These are phyloP conservation scores for Amphiprion clarkii DNA, from an alignment of 2,797 vertebrate species.

Conservation along the genomic window DNA sequence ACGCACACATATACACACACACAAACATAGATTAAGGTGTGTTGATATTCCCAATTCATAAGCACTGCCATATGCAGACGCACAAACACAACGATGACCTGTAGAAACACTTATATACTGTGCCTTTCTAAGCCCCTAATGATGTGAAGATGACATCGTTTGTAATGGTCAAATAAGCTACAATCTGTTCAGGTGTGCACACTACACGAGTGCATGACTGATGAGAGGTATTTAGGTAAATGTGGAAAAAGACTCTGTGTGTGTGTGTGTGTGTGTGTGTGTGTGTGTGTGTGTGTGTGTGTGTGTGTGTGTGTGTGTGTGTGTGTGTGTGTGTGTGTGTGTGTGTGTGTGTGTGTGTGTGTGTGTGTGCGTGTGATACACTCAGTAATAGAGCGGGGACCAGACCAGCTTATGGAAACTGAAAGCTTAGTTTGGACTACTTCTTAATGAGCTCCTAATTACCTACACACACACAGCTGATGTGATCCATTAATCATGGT, in stretches of 20 bases:
- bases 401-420: slow-evolving; percentile 49
- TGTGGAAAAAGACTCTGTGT: slow-evolving; percentile 4
- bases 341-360: not conserved
- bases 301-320: slow-evolving; percentile 9
- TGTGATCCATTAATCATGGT: slow-evolving; percentile 70
- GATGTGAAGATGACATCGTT: slow-evolving; percentile 24
- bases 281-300: not conserved
- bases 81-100: not conserved
- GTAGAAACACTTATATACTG: not conserved
- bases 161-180: slow-evolving; percentile 28
- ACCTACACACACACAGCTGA: slow-evolving; percentile 55
- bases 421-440: slow-evolving; percentile 59
- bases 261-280: not conserved
- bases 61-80: not conserved
- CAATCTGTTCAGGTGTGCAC: slow-evolving; percentile 16
- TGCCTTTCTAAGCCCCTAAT: not conserved
- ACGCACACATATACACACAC: not conserved
- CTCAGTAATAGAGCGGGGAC: not conserved
- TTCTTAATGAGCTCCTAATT: slow-evolving; percentile 71
- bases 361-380: slow-evolving; percentile 7
- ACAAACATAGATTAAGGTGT: not conserved
- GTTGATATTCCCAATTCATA: not conserved
- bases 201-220: slow-evolving; percentile 1
- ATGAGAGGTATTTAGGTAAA: slow-evolving; percentile 40
- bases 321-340: not conserved